Evolutionary conservation across 2,113 vertebrate genomes (phyloP).

Genomic region (Struthidea cinerea): DNA sequence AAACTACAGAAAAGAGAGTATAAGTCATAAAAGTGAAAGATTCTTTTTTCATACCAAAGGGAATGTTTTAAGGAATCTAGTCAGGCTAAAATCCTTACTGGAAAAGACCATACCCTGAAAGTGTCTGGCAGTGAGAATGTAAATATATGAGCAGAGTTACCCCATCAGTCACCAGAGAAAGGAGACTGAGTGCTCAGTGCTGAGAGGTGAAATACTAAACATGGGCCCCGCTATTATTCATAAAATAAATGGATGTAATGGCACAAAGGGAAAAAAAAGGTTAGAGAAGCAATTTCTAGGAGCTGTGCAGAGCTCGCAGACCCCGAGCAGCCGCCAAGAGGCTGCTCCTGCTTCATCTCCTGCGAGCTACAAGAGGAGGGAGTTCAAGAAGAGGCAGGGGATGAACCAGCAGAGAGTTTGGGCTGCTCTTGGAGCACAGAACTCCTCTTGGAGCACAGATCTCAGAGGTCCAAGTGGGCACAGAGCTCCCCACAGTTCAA

Average conservation of each 20-base stretch:
- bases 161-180: conserved; percentile 30
- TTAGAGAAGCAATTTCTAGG: not conserved
- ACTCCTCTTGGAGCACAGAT: not conserved
- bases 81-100: not conserved
- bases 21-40: not conserved
- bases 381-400: not conserved
- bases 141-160: not conserved
- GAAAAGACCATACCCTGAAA: not conserved
- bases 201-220: conserved; percentile 43
- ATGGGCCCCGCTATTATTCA: not conserved
- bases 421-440: not conserved
- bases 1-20: not conserved
- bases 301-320: not conserved
- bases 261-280: not conserved
- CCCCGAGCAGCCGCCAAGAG: not conserved
- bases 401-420: not conserved
- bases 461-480: not conserved
- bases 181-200: not conserved
- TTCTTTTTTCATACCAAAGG: not conserved
- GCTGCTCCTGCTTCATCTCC: not conserved
- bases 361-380: not conserved
- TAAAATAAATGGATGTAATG: conserved; percentile 31
- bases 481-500: not conserved
- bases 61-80: conserved; percentile 12
- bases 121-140: not conserved